Base-by-base conservation (phyloP, 2,113 vertebrate genomes). In the Rhabdornis inornatus region DNA sequence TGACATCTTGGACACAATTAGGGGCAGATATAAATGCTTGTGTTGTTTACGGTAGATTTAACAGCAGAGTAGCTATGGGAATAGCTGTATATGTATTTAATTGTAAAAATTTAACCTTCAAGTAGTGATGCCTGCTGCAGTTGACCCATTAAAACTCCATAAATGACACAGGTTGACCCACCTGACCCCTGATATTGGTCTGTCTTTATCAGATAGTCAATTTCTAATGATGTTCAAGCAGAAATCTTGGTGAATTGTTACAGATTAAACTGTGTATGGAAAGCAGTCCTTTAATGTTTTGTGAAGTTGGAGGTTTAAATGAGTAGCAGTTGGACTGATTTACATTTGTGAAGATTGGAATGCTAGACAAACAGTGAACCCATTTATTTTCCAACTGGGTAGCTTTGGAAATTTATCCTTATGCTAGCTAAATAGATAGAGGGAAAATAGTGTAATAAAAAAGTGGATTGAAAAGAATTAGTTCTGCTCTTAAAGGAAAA, bases 51-150 rank as follows among this genome's bases (percentile, higher is more conserved):
- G 86, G 96, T 97, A 98, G 96, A 97, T 97, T 98, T 97, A 98
- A 96, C 97, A 97, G 95, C 95, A 91, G 96, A 97, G 92, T 45
- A 94, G 97, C 96, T 97, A 64, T 89, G 96, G 95, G 96, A 97
- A 97, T 97, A 97, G 96, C 94, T 96, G 95, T 97, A 96, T 98
- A 98, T 97, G 98, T 98, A 97, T 98, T 98, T 98, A 98, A 98
- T 98, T 98, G 98, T 98, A 98, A 98, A 98, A 98, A 98, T 98
- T 98, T 98, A 98, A 98, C 98, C 97, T 98, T 98, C 98, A 98
- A 98, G 98, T 95, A 95, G 78, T 47, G 87, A 93, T 96, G 97
- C 92, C 95, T 97, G 97, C 97, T 96, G 94, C 40, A 94, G 97
- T 42, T 98, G 98, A 98, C 97, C 98, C 96, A 91, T 95, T 94